Conservation (phyloP, 92 coral and sea anemone species). For the Epizoanthus stellaris region DNA sequence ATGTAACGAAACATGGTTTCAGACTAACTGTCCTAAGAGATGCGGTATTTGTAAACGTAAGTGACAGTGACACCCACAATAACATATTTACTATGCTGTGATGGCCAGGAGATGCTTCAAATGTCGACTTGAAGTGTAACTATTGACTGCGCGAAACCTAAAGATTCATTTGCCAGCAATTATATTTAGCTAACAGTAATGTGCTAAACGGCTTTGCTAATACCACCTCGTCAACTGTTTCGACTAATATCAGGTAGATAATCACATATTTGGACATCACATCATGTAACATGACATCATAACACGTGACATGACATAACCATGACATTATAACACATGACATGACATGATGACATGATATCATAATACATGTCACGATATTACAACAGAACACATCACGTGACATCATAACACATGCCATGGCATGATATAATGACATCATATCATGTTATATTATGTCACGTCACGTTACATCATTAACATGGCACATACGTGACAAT, state of each 20-base stretch:
- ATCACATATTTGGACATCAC: not conserved
- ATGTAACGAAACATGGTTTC: slow-evolving; percentile 93
- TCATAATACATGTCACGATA: not conserved
- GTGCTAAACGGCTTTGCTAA: not conserved
- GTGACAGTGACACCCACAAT: slow-evolving; percentile 1
- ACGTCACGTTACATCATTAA: not conserved
- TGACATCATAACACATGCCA: no score
- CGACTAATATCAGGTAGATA: not conserved
- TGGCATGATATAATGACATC: not conserved
- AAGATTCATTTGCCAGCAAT: not conserved
- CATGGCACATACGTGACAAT: no score
- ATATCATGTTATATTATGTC: not conserved
- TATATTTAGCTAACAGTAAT: not conserved
- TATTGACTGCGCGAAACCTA: not conserved
- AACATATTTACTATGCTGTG: not conserved
- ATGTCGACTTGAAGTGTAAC: not conserved
- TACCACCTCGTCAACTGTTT: not conserved
- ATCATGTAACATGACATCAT: not conserved
- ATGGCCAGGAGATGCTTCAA: not conserved
- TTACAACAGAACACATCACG: not conserved
- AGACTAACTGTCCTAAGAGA: slow-evolving; percentile 88
- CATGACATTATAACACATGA: not conserved
- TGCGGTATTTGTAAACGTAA: slow-evolving; percentile 88
- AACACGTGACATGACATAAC: not conserved
- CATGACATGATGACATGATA: not conserved